Evolutionary conservation across 2,888 invertebrate species (phyloP).

Genomic region (Adelphocoris suturalis): DNA sequence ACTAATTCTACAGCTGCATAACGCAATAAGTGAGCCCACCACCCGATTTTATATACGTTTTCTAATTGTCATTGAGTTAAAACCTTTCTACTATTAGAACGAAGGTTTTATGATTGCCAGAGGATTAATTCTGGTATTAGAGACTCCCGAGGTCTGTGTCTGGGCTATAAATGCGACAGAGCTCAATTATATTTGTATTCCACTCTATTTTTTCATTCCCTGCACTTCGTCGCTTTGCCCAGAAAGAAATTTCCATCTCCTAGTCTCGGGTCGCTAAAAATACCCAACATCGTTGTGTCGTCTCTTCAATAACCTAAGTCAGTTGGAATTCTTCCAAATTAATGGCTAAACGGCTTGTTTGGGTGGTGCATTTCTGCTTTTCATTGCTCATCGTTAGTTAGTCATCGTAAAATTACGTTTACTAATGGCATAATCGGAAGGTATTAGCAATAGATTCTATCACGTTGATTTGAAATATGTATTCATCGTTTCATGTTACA

Average conservation of each 20-base stretch:
- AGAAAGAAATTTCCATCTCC: background rate
- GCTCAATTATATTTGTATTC: conserved; percentile 3
- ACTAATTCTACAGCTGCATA: too few species aligned
- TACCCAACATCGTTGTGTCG: background rate
- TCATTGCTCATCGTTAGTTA: background rate
- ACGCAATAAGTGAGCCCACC: too few species aligned
- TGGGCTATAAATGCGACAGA: background rate
- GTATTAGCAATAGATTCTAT: too few species aligned
- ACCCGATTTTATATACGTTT: too few species aligned
- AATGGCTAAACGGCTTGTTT: background rate
- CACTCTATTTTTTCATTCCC: background rate
- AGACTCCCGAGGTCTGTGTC: background rate
- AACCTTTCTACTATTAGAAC: too few species aligned
- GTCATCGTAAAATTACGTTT: too few species aligned
- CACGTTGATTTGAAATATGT: too few species aligned
- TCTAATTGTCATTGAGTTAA: too few species aligned
- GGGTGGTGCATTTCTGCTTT: background rate
- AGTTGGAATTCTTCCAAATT: background rate
- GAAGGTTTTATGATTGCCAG: too few species aligned
- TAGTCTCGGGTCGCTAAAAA: background rate
- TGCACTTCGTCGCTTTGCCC: background rate
- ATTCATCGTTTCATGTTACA: too few species aligned
- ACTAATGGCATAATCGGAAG: too few species aligned
- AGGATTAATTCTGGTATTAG: too few species aligned
- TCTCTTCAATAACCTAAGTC: background rate